A percentile compares a stretch with the other conserved stretches of the same genome.
phyloP scores from a whole-genome alignment of 1,140 invertebrate species.

The Atopsyche davidsoni region DNA sequence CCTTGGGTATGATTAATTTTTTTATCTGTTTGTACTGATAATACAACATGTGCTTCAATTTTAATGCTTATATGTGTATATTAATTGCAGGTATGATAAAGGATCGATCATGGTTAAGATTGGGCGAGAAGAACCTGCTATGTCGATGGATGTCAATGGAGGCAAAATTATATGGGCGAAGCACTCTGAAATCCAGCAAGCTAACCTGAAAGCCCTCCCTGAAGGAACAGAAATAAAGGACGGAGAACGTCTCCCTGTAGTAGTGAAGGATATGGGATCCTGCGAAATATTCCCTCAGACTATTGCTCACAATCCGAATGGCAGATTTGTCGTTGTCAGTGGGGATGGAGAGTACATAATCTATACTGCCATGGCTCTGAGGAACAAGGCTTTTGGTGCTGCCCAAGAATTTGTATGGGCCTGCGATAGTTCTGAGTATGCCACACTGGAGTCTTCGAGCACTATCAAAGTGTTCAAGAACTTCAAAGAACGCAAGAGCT shows the following conservation, averaged over 20 bases:
- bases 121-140: conserved; percentile 95
- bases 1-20: conserved; percentile 58
- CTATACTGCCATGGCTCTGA: conserved; percentile 97
- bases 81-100: conserved; percentile 93
- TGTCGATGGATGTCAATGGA: conserved; percentile 96
- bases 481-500: conserved; percentile 94
- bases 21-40: not conserved
- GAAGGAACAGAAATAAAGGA: conserved; percentile 78
- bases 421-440: conserved; percentile 91
- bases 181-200: conserved; percentile 97
- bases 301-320: conserved; percentile 97
- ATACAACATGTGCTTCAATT: conserved; percentile 3
- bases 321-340: conserved; percentile 97
- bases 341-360: conserved; percentile 99
- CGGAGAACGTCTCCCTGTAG: conserved; percentile 86
- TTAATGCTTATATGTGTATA: too few relatives aligned
- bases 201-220: conserved; percentile 82
- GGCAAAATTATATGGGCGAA: conserved; percentile 99
- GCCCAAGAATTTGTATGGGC: conserved; percentile 99
- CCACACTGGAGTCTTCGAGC: conserved; percentile 84
- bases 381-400: conserved; percentile 97
- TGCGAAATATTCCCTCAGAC: conserved; percentile 99
- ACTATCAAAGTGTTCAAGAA: conserved; percentile 96
- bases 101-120: conserved; percentile 97
- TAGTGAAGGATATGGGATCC: conserved; percentile 97